Evolutionary conservation across 2,888 invertebrate species (phyloP), one percentile per base, ranked within the genome.

Genomic region (Malthinus seriepunctatus): DNA sequence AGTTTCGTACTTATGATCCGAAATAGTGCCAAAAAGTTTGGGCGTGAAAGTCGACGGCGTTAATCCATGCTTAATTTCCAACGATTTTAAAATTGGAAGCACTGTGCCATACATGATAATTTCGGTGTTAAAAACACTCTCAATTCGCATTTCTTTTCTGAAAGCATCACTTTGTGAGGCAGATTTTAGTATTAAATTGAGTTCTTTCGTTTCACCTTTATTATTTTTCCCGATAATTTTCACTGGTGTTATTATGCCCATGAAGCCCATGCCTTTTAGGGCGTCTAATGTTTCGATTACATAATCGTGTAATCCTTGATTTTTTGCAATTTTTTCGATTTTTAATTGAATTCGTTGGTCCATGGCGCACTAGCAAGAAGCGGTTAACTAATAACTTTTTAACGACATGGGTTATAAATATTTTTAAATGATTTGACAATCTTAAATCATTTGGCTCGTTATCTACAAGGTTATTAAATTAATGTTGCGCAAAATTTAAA

Each of bases 211-310:
- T 38, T n/a, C 6, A 1, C 3, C 8, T 4, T 63, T 57, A 31
- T 33, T 35, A 11, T 46, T 31, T 46, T 39, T 57, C 12, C 63
- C 67, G 4, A 50, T 56, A 8, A 68, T 63, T 14, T 63, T 57
- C 1, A 63, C 63, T 44, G 67, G 67, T 14, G 64, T 56, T 14
- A 71, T 64, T 12, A 64, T 59, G 6, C 69, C 68, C 6, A 70
- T 11, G 47, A 67, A 72, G 10, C 71, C 71, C 47, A 71, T 68
- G 8, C 69, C 65, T 46, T 66, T 69, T 51, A 57, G 62, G 31
- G 52, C 56, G 8, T 62, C 63, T 4, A 55, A 39, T 42, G 52
- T 54, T 7, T 59, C 32, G 32, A 66, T 54, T 31, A 45, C 37
- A 37, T 55, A 64, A 49, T 63, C 47, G 11, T 1, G 1, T 32